Conservation (phyloP, 2,888 invertebrate species). For the Campoplex capitator region DNA sequence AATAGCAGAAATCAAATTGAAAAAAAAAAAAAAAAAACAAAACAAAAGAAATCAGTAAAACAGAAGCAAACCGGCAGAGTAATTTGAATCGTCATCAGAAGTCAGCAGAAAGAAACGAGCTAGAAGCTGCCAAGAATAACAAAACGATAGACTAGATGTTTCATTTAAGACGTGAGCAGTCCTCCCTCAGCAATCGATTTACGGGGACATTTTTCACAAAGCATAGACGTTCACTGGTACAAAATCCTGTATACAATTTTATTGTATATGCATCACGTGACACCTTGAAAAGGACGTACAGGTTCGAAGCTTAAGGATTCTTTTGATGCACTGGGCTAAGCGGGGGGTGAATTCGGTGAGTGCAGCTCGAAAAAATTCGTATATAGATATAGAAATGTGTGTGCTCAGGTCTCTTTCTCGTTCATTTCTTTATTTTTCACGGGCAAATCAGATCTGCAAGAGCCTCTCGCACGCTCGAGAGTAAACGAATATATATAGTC, state of each 20-base stretch:
- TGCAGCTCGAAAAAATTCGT: slow-evolving; percentile 49
- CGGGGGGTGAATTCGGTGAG: slow-evolving; percentile 46
- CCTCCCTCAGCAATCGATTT: slow-evolving; percentile 2
- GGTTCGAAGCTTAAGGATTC: slow-evolving; percentile 62
- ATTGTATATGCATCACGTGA: slow-evolving; percentile 10
- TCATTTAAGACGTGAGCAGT: not conserved
- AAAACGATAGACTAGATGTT: not conserved
- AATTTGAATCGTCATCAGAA: no score
- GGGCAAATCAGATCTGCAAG: slow-evolving; percentile 79
- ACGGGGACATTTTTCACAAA: not conserved
- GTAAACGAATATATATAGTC: slow-evolving; percentile 41
- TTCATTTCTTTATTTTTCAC: slow-evolving; percentile 72
- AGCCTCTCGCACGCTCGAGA: slow-evolving; percentile 67
- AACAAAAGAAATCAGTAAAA: no score
- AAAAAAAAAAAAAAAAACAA: no score
- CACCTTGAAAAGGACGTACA: slow-evolving; percentile 54
- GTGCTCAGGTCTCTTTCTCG: slow-evolving; percentile 53
- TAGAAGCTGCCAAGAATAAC: not conserved
- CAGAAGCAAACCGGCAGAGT: no score
- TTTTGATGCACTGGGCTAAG: slow-evolving; percentile 48
- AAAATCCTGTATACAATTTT: slow-evolving; percentile 2
- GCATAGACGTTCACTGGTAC: not conserved
- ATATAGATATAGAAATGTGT: slow-evolving; percentile 6
- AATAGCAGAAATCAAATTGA: no score
- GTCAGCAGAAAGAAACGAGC: no score